A percentile compares a stretch with the other conserved stretches of the same genome.
Conservation (phyloP, 2,888 invertebrate genomes). For the Candidula unifasciata region DNA sequence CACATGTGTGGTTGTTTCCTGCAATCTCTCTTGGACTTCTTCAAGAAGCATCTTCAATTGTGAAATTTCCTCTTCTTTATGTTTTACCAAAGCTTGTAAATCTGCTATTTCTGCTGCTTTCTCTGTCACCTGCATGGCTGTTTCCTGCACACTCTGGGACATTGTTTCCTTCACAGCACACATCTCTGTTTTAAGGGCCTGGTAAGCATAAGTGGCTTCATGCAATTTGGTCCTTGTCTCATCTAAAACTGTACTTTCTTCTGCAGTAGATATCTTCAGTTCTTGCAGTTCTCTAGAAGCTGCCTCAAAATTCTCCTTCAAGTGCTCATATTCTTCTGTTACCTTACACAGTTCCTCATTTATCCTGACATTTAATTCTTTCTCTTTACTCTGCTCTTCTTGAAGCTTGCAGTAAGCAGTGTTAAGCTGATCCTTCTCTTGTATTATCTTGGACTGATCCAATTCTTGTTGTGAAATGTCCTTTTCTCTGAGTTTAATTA, state of each 20-base stretch:
- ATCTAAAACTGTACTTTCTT: neutral
- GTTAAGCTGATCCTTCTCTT: conserved; percentile 25
- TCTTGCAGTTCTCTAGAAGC: conserved; percentile 39
- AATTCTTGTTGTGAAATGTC: conserved; percentile 5
- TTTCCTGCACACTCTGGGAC: conserved; percentile 17
- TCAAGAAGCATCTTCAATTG: conserved; percentile 34
- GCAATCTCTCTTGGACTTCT: conserved; percentile 9
- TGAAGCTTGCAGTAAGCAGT: neutral
- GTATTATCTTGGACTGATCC: neutral
- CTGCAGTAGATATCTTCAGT: neutral
- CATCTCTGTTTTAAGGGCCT: conserved; percentile 36
- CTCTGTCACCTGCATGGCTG: conserved; percentile 22
- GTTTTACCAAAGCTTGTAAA: neutral
- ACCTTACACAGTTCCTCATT: conserved; percentile 10
- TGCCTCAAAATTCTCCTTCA: conserved; percentile 33
- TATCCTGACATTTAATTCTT: conserved; percentile 23
- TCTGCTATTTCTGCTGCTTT: conserved; percentile 22
- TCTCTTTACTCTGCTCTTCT: neutral
- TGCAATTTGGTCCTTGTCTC: conserved; percentile 17
- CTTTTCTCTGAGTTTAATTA: too few species aligned
- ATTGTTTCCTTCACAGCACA: too few species aligned
- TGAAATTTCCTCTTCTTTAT: conserved; percentile 24
- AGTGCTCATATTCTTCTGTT: conserved; percentile 20
- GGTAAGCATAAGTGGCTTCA: conserved; percentile 18
- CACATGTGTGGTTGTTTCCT: conserved; percentile 13